These are phyloP conservation scores for Hucho hucho DNA, from an alignment of 2,113 vertebrate species.

Conservation along the genomic window DNA sequence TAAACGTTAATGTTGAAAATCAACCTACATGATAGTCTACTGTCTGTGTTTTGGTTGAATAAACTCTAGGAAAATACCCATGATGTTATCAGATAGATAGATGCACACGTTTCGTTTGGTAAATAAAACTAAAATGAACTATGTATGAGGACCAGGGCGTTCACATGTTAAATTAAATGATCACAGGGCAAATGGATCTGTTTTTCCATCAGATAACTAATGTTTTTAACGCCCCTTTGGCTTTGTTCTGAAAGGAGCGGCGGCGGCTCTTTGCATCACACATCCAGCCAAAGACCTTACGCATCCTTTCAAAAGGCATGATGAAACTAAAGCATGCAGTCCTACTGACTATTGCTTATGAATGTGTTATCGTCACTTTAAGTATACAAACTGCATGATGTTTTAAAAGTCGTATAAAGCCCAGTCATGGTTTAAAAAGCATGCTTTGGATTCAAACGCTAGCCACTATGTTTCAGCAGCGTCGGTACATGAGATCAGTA, in stretches of 20 bases:
- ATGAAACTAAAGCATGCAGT: too few species aligned
- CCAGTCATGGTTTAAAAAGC: too few species aligned
- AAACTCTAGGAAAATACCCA: conserved; percentile 16
- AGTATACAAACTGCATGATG: too few species aligned
- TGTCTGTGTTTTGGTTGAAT: too few species aligned
- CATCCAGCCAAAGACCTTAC: background rate
- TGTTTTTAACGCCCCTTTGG: conserved; percentile 27
- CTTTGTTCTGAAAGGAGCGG: conserved; percentile 54
- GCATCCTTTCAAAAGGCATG: background rate
- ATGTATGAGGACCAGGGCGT: background rate
- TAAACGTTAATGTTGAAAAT: conserved; percentile 1
- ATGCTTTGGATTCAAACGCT: background rate
- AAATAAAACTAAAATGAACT: conserved; percentile 6
- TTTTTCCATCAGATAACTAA: conserved; percentile 21
- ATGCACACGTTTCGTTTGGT: conserved; percentile 24
- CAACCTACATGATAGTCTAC: background rate
- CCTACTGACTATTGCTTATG: too few species aligned
- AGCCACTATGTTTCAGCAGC: background rate
- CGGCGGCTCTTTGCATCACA: conserved; percentile 4
- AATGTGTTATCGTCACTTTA: too few species aligned
- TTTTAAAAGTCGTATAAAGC: too few species aligned
- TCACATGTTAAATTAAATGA: too few species aligned
- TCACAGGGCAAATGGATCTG: background rate
- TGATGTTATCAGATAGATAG: conserved; percentile 4
- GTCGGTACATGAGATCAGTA: background rate